phyloP scores from a whole-genome alignment of 2,888 invertebrate species.

The Rotaria macrura region DNA sequence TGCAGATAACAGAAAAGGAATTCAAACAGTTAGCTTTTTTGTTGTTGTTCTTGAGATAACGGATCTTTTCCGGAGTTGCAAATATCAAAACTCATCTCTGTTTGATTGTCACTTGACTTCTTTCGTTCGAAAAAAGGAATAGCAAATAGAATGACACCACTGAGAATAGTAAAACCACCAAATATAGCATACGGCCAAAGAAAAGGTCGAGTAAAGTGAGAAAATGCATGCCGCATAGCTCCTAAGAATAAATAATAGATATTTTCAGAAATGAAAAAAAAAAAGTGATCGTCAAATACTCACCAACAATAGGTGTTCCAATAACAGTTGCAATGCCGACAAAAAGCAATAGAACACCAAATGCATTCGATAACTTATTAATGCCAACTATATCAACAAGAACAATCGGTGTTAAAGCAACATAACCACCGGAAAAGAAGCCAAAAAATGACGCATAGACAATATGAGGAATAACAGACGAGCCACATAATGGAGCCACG shows the following conservation, averaged over 20 bases:
- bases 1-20: too few relatives aligned
- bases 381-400: constrained; percentile 29
- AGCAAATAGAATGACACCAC: not conserved
- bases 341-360: constrained; percentile 27
- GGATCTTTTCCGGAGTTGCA: too few relatives aligned
- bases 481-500: constrained; percentile 64
- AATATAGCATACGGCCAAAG: not conserved
- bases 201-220: not conserved
- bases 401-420: constrained; percentile 30
- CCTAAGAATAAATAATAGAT: not conserved
- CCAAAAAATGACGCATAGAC: not conserved
- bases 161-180: not conserved
- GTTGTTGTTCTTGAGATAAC: too few relatives aligned
- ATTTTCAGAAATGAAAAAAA: not conserved
- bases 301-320: constrained; percentile 23
- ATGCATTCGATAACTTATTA: constrained; percentile 26
- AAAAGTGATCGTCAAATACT: too few relatives aligned
- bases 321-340: constrained; percentile 29
- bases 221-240: not conserved
- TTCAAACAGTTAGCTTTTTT: too few relatives aligned
- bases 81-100: too few relatives aligned
- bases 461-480: constrained; percentile 61
- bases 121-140: not conserved
- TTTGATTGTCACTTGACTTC: not conserved
- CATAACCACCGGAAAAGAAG: constrained; percentile 20